Evolutionary conservation across 2,888 invertebrate species (phyloP).

Genomic region (Mystacides longicornis): DNA sequence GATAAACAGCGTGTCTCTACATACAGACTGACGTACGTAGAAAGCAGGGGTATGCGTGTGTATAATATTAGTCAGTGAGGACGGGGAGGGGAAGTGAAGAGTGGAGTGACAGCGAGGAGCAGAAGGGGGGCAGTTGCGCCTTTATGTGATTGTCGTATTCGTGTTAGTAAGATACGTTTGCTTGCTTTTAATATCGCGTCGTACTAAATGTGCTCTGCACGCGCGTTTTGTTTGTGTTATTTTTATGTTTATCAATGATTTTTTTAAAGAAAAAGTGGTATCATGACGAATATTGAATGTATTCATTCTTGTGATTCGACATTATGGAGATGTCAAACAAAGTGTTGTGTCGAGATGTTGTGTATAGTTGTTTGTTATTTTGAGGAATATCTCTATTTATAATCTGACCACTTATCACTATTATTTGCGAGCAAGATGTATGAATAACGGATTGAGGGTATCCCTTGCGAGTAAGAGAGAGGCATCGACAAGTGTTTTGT

Average conservation of each 20-base stretch:
- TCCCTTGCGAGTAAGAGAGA: slow-evolving; percentile 23
- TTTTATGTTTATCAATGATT: slow-evolving; percentile 23
- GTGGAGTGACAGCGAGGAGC: slow-evolving; percentile 26
- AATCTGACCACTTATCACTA: slow-evolving; percentile 18
- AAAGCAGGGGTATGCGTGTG: too few relatives aligned
- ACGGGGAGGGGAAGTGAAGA: slow-evolving; percentile 1
- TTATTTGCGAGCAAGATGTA: slow-evolving; percentile 22
- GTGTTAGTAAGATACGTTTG: slow-evolving; percentile 7
- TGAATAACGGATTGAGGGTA: slow-evolving; percentile 25
- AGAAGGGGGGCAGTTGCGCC: slow-evolving; percentile 13
- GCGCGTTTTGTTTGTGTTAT: slow-evolving; percentile 21
- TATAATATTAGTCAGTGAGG: too few relatives aligned
- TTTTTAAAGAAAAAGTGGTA: slow-evolving; percentile 14
- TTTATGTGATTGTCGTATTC: slow-evolving; percentile 23
- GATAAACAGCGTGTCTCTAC: too few relatives aligned
- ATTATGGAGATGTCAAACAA: slow-evolving; percentile 19
- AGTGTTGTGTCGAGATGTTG: slow-evolving; percentile 12
- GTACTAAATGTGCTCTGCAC: slow-evolving; percentile 22
- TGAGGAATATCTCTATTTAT: too few relatives aligned
- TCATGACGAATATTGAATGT: slow-evolving; percentile 14
- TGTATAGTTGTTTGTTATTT: neutral
- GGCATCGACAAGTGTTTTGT: slow-evolving; percentile 19
- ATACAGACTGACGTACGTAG: too few relatives aligned
- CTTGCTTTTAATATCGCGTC: slow-evolving; percentile 19
- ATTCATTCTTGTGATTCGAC: slow-evolving; percentile 15